These are phyloP conservation scores for Penaeus monodon DNA, from an alignment of 2,888 invertebrate species.

Conservation along the genomic window DNA sequence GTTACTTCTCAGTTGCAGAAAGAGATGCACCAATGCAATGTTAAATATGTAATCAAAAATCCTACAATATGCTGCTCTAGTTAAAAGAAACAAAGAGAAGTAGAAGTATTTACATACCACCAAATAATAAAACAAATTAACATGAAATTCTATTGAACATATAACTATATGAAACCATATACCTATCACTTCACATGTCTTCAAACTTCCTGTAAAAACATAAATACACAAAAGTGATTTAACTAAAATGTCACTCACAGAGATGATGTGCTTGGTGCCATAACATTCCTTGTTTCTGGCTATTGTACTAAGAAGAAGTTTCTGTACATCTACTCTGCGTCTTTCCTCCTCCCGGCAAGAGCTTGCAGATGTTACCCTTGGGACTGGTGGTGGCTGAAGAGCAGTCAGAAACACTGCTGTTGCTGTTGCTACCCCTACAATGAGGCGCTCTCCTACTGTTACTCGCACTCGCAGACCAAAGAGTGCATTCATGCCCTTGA, in stretches of 20 bases:
- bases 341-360: conserved; percentile 78
- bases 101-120: too few species aligned
- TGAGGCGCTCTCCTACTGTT: conserved; percentile 82
- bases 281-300: conserved; percentile 81
- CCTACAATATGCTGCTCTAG: too few species aligned
- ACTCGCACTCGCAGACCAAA: conserved; percentile 81
- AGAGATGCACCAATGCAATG: too few species aligned
- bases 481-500: conserved; percentile 94
- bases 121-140: too few species aligned
- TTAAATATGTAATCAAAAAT: too few species aligned
- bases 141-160: too few species aligned
- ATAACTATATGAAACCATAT: too few species aligned
- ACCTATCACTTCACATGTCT: too few species aligned
- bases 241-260: conserved; percentile 36
- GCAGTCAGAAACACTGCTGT: conserved; percentile 85
- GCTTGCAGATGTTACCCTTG: conserved; percentile 79
- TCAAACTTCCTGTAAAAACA: neutral
- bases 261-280: conserved; percentile 73
- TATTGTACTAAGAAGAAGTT: conserved; percentile 79
- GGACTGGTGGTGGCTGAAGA: conserved; percentile 81
- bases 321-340: conserved; percentile 77
- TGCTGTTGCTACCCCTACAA: conserved; percentile 89
- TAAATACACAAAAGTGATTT: conserved; percentile 48
- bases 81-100: too few species aligned
- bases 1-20: too few species aligned